phyloP scores from a whole-genome alignment of 2,797 vertebrate genomes.

The Eulemur mongoz region DNA sequence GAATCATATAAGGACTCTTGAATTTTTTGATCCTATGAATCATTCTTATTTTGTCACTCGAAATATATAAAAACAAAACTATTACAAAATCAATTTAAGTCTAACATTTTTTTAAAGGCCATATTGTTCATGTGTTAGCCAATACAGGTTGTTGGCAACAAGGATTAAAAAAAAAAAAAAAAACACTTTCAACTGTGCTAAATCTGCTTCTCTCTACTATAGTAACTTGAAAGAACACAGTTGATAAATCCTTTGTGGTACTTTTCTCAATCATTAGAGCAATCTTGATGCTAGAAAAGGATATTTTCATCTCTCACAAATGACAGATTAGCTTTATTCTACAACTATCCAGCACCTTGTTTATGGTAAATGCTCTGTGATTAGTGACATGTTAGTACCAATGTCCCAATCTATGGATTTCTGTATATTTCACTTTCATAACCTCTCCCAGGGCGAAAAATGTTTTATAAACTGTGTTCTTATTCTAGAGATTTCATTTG shows the following conservation, averaged over 20 bases:
- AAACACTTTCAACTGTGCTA: neutral
- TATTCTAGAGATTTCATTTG: neutral
- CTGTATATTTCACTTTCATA: neutral
- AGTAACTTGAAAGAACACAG: neutral
- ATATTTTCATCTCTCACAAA: neutral
- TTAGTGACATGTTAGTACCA: neutral
- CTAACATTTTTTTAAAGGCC: neutral
- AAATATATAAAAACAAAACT: neutral
- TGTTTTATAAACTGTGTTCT: neutral
- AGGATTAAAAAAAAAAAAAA: neutral
- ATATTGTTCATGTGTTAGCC: neutral
- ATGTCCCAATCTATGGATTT: neutral
- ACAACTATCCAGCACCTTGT: neutral
- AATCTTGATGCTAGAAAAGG: neutral
- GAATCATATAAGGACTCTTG: neutral
- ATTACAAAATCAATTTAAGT: neutral
- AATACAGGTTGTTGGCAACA: neutral
- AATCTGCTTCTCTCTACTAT: neutral
- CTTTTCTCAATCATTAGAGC: neutral
- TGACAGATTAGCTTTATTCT: neutral
- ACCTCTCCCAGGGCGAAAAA: neutral
- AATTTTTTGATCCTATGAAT: neutral
- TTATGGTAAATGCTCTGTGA: neutral
- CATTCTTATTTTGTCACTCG: neutral
- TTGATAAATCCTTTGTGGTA: neutral